Evolutionary conservation across 2,888 invertebrate species (phyloP).

Genomic region (Sinhomidia bicolor): DNA sequence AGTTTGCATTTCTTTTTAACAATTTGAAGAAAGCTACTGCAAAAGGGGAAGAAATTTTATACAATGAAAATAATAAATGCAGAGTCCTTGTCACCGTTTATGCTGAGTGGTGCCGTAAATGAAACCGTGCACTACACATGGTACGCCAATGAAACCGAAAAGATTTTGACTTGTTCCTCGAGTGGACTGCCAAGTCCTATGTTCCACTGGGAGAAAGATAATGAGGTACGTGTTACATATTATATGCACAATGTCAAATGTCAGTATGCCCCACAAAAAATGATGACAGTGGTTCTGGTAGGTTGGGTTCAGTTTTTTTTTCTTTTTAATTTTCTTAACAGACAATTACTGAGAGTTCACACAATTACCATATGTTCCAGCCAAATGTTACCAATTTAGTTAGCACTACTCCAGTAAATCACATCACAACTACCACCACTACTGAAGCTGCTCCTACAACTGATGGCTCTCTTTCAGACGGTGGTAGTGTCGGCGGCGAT

Average conservation of each 20-base stretch:
- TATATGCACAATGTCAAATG: background rate
- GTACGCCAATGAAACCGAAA: slow-evolving; percentile 75
- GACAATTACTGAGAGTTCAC: slow-evolving; percentile 45
- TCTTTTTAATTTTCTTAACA: slow-evolving; percentile 8
- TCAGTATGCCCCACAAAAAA: background rate
- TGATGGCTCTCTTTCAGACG: background rate
- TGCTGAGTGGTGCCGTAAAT: slow-evolving; percentile 11
- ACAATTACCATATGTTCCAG: slow-evolving; percentile 50
- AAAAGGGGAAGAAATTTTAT: background rate
- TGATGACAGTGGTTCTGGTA: too few relatives aligned
- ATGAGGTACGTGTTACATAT: slow-evolving; percentile 21
- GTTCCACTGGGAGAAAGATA: slow-evolving; percentile 66
- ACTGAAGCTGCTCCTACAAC: background rate
- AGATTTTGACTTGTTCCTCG: slow-evolving; percentile 66
- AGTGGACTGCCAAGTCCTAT: slow-evolving; percentile 65
- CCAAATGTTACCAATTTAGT: slow-evolving; percentile 44
- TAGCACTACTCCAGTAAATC: too few relatives aligned
- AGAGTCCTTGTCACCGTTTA: slow-evolving; percentile 46
- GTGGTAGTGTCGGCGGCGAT: background rate
- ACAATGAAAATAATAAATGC: background rate
- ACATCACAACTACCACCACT: background rate
- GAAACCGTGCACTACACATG: slow-evolving; percentile 62
- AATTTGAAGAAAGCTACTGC: too few relatives aligned
- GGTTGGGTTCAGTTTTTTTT: too few relatives aligned
- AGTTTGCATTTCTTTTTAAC: too few relatives aligned